Conservation (phyloP, 1,140 invertebrate genomes). For the Notospermus geniculatus region DNA sequence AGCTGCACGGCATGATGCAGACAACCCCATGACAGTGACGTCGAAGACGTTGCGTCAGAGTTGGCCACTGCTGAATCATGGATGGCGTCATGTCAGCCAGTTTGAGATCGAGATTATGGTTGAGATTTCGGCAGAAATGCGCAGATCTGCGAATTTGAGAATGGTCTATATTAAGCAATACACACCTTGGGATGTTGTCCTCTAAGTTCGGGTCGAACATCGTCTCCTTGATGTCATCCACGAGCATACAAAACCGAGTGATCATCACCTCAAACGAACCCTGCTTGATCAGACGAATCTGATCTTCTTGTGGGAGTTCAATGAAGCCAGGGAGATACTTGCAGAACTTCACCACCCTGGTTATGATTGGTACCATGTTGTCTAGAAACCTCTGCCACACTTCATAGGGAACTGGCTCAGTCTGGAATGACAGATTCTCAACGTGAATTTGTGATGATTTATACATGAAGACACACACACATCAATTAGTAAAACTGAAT, state of each 20-base stretch:
- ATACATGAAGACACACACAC: too few relatives aligned
- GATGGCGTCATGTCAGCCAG: too few relatives aligned
- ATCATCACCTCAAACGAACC: conserved; percentile 55
- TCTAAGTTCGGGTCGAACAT: conserved; percentile 53
- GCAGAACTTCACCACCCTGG: conserved; percentile 95
- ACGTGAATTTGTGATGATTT: too few relatives aligned
- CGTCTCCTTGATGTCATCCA: conserved; percentile 37
- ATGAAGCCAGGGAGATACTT: conserved; percentile 92
- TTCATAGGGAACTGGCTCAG: conserved; percentile 25
- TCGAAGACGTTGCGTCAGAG: too few relatives aligned
- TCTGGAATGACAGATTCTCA: conserved; percentile 31
- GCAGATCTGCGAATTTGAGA: too few relatives aligned
- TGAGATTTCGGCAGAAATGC: too few relatives aligned
- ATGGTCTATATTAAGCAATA: too few relatives aligned
- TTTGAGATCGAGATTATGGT: too few relatives aligned
- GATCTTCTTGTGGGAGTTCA: conserved; percentile 90
- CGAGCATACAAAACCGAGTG: conserved; percentile 45
- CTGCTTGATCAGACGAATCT: conserved; percentile 91
- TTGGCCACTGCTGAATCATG: too few relatives aligned
- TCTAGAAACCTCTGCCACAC: conserved; percentile 48
- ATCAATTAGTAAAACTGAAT: too few relatives aligned
- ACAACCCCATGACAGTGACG: too few relatives aligned
- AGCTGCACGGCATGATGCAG: too few relatives aligned
- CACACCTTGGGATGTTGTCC: conserved; percentile 43
- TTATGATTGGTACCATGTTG: conserved; percentile 74